These are phyloP conservation scores for Creontiades dilutus DNA, from an alignment of 2,888 invertebrate species.

Conservation along the genomic window DNA sequence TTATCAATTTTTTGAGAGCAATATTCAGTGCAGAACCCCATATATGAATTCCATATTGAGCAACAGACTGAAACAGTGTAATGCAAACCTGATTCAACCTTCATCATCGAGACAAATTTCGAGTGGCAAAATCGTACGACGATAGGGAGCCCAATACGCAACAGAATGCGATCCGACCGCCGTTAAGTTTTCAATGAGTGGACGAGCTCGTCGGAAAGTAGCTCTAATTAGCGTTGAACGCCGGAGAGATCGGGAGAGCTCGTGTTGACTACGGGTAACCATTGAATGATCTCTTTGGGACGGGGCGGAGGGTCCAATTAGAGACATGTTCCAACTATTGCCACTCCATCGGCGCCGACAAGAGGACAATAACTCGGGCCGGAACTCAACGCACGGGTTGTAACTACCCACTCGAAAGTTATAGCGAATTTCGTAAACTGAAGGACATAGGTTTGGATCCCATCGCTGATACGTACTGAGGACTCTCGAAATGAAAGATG, in stretches of 20 bases:
- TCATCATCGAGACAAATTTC: no score
- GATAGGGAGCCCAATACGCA: no score
- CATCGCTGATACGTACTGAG: no score
- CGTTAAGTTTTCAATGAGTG: conserved; percentile 8
- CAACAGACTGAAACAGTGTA: no score
- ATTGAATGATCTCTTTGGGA: conserved; percentile 6
- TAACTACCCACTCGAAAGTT: not conserved
- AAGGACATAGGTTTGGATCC: not conserved
- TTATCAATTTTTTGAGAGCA: no score
- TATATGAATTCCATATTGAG: no score
- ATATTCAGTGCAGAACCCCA: no score
- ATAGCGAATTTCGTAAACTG: not conserved
- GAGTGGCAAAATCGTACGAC: no score
- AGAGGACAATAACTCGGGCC: not conserved
- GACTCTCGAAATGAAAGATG: no score
- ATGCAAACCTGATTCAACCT: no score
- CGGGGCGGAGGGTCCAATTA: conserved; percentile 35
- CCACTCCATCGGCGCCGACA: not conserved
- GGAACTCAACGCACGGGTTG: not conserved
- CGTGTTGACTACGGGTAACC: not conserved
- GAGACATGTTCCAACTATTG: conserved; percentile 39
- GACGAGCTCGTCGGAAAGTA: not conserved
- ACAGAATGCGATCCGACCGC: not conserved
- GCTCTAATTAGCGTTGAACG: not conserved
- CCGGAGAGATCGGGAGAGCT: not conserved